A percentile compares a stretch with the other conserved stretches of the same genome.
Conservation (phyloP, 2,113 vertebrate genomes). For the Mustelus asterias region DNA sequence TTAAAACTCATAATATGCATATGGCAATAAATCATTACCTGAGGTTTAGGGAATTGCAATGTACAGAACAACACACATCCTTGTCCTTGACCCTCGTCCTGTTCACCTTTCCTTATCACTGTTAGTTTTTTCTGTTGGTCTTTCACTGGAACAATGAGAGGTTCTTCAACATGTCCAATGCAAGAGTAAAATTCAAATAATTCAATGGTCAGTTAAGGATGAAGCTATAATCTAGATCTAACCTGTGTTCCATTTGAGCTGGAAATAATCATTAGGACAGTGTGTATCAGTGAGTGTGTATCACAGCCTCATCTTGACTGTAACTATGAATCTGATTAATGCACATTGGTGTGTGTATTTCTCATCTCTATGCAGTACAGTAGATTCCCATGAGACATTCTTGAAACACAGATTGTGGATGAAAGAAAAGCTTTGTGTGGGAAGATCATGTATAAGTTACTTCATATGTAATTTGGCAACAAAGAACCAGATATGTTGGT, state of each 20-base stretch:
- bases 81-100: neutral
- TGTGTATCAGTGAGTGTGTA: neutral
- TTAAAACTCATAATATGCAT: neutral
- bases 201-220: neutral
- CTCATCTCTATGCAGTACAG: neutral
- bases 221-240: neutral
- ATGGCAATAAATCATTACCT: neutral
- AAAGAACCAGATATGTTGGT: neutral
- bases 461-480: constrained; percentile 4
- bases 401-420: neutral
- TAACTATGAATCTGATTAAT: neutral
- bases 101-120: neutral
- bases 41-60: neutral
- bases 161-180: neutral
- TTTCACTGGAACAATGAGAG: neutral
- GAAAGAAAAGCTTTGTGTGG: neutral
- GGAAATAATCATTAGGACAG: neutral
- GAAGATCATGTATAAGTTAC: neutral
- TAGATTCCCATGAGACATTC: neutral
- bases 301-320: neutral
- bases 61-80: neutral
- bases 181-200: neutral
- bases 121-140: neutral
- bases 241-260: neutral
- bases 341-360: neutral